A percentile compares a stretch with the other conserved stretches of the same genome.
Conservation (phyloP, 2,797 vertebrate species). For the Euthynnus affinis region DNA sequence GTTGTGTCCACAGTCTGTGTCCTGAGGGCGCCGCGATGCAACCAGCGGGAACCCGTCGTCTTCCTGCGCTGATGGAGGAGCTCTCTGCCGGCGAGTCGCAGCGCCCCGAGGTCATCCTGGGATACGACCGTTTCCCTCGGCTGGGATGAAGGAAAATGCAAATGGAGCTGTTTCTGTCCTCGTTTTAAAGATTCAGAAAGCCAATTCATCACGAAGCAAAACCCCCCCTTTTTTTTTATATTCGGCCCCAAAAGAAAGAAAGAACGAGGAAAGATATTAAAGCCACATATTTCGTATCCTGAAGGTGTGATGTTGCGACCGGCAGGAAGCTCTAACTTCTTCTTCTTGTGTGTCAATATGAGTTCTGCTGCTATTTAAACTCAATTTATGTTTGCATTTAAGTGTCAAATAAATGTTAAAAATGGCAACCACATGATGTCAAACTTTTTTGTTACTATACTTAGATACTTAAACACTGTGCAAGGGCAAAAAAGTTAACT, state of each 20-base stretch:
- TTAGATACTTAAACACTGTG: too few species aligned
- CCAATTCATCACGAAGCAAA: slow-evolving; percentile 17
- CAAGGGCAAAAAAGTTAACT: too few species aligned
- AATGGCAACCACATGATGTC: too few species aligned
- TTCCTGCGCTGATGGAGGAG: not conserved
- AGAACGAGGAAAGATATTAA: not conserved
- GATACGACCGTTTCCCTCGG: not conserved
- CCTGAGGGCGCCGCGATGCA: not conserved
- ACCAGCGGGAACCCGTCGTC: slow-evolving; percentile 6
- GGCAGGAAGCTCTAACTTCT: not conserved
- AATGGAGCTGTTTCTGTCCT: slow-evolving; percentile 19
- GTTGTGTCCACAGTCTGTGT: not conserved
- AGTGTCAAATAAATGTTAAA: too few species aligned
- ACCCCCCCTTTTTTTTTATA: not conserved
- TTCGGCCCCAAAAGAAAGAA: not conserved
- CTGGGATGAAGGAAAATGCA: slow-evolving; percentile 4
- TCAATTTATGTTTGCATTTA: too few species aligned
- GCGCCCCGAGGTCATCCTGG: slow-evolving; percentile 18
- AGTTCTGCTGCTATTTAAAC: too few species aligned
- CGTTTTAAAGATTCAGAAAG: slow-evolving; percentile 7
- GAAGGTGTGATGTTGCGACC: slow-evolving; percentile 17
- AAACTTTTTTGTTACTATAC: too few species aligned
- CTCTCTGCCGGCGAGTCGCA: not conserved
- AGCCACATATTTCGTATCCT: not conserved
- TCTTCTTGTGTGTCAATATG: too few species aligned